A percentile compares a stretch with the other conserved stretches of the same genome.
These are phyloP conservation scores for Drosophila mauritiana DNA, from an alignment of 1,140 invertebrate species.

Conservation along the genomic window DNA sequence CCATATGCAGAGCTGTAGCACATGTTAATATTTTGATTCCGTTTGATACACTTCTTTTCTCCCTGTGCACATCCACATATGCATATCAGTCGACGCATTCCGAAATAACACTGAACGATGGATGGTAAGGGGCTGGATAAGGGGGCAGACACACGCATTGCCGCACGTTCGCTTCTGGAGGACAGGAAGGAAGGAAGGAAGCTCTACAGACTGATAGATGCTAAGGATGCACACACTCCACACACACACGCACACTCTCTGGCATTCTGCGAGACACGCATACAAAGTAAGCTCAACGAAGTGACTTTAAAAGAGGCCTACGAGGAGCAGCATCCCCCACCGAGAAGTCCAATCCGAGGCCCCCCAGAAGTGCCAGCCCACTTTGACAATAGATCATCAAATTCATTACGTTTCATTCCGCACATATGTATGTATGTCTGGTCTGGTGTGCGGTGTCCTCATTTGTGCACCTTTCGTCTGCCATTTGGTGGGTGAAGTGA, in stretches of 20 bases:
- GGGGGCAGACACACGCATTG: conserved; percentile 57
- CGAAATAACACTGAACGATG: conserved; percentile 64
- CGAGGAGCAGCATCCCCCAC: neutral
- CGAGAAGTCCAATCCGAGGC: conserved; percentile 4
- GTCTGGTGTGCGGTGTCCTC: conserved; percentile 52
- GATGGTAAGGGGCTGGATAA: conserved; percentile 13
- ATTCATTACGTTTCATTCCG: conserved; percentile 81
- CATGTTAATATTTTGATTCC: too few relatives aligned
- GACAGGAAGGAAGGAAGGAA: conserved; percentile 71
- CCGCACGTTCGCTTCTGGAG: conserved; percentile 68
- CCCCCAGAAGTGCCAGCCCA: neutral
- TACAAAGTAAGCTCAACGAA: conserved; percentile 72
- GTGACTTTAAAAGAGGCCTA: conserved; percentile 71
- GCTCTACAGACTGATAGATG: conserved; percentile 80
- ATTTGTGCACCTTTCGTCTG: conserved; percentile 28
- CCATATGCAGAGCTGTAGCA: too few relatives aligned
- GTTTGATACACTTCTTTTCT: neutral
- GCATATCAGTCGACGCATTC: conserved; percentile 78
- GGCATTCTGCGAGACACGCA: conserved; percentile 56
- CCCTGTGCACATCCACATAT: conserved; percentile 55
- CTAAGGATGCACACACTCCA: conserved; percentile 64
- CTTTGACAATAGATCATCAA: conserved; percentile 78
- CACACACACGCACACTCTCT: conserved; percentile 3
- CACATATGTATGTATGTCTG: conserved; percentile 53
- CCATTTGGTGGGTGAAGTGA: too few relatives aligned